A percentile compares a stretch with the other conserved stretches of the same genome.
These are phyloP conservation scores for Cataglyphis altisquamis DNA, from an alignment of 2,888 invertebrate genomes.

Conservation along the genomic window DNA sequence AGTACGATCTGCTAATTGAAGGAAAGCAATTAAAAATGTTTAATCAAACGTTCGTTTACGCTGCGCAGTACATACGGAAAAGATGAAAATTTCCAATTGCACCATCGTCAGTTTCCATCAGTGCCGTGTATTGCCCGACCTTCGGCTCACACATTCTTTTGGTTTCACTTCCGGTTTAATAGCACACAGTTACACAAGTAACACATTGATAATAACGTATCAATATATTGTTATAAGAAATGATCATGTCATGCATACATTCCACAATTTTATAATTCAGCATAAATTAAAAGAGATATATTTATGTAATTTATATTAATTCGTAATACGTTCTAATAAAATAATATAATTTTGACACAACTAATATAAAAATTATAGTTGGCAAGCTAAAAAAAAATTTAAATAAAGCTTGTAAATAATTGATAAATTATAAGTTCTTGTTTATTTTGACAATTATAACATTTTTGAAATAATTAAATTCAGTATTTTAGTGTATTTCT, in stretches of 20 bases:
- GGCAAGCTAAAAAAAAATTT: not conserved
- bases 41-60: slow-evolving; percentile 72
- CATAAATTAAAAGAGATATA: slow-evolving; percentile 7
- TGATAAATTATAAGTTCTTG: not conserved
- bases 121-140: slow-evolving; percentile 18
- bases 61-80: not conserved
- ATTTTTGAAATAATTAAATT: not conserved
- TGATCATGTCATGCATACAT: not conserved
- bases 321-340: not conserved
- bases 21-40: slow-evolving; percentile 76
- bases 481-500: not conserved
- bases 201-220: slow-evolving; percentile 12
- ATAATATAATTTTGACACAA: not conserved
- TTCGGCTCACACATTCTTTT: slow-evolving; percentile 10
- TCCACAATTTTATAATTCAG: slow-evolving; percentile 27
- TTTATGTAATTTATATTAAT: slow-evolving; percentile 26
- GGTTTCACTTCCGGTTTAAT: slow-evolving; percentile 2
- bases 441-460: not conserved
- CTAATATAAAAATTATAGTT: not conserved
- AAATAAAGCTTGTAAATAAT: slow-evolving; percentile 1
- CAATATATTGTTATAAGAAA: slow-evolving; percentile 6
- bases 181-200: slow-evolving; percentile 14
- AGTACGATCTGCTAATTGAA: slow-evolving; percentile 64
- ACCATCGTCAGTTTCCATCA: slow-evolving; percentile 29
- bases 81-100: slow-evolving; percentile 25